Evolutionary conservation across 1,140 invertebrate species (phyloP).

Genomic region (Amyelois transitella): DNA sequence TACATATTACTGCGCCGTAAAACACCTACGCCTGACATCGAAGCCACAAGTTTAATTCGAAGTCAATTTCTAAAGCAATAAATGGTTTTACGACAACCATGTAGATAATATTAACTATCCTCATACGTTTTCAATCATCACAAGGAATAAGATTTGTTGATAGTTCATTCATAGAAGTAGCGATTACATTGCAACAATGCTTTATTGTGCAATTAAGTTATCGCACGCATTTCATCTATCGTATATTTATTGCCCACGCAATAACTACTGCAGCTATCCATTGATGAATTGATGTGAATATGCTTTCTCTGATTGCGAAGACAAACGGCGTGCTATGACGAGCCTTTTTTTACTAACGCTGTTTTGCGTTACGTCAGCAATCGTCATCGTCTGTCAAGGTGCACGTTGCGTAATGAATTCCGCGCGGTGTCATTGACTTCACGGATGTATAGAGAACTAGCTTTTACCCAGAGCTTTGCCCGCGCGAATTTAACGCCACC

Average conservation of each 20-base stretch:
- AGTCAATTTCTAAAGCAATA: conserved; percentile 32
- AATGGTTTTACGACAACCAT: conserved; percentile 36
- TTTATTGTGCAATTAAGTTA: conserved; percentile 65
- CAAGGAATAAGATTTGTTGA: conserved; percentile 28
- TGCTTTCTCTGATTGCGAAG: not conserved
- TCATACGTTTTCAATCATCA: conserved; percentile 34
- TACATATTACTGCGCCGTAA: conserved; percentile 21
- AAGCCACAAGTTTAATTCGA: conserved; percentile 21
- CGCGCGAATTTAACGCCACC: too few species aligned
- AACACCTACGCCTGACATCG: conserved; percentile 22
- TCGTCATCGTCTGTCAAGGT: conserved; percentile 64
- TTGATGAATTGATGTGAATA: not conserved
- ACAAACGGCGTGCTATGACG: conserved; percentile 13
- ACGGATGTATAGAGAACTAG: conserved; percentile 51
- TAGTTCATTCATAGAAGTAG: conserved; percentile 40
- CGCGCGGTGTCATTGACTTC: conserved; percentile 67
- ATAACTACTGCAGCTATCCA: not conserved
- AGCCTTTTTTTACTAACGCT: conserved; percentile 20
- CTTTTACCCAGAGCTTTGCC: too few species aligned
- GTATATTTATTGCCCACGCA: conserved; percentile 21
- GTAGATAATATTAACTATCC: conserved; percentile 17
- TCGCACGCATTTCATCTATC: conserved; percentile 59
- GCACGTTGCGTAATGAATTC: conserved; percentile 60
- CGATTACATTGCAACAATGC: conserved; percentile 50
- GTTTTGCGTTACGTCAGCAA: conserved; percentile 35